phyloP scores from a whole-genome alignment of 2,797 vertebrate species.

The Phaenicophaeus curvirostris region DNA sequence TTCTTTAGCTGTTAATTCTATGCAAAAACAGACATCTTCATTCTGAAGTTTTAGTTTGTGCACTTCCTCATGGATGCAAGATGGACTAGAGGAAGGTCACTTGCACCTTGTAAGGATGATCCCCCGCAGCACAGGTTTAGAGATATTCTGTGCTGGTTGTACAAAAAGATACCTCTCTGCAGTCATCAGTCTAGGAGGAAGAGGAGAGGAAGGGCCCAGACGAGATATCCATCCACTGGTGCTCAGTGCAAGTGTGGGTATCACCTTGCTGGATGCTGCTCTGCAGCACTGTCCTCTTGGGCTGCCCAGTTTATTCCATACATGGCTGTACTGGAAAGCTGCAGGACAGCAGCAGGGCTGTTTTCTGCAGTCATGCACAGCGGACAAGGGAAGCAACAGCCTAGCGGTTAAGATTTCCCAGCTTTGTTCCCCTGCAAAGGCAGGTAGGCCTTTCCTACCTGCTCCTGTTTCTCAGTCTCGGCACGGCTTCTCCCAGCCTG shows the following conservation, averaged over 20 bases:
- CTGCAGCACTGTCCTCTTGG: background rate
- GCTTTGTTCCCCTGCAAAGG: background rate
- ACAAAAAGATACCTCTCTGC: background rate
- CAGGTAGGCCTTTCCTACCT: background rate
- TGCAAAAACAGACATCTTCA: background rate
- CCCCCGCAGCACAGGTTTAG: background rate
- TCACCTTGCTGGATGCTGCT: background rate
- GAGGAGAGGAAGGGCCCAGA: background rate
- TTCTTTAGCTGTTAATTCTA: background rate
- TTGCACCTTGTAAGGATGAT: background rate
- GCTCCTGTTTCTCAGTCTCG: background rate
- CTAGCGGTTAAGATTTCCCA: background rate
- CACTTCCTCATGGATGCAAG: background rate
- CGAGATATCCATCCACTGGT: background rate
- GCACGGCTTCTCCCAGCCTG: background rate
- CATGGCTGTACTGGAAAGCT: background rate
- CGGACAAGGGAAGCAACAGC: rapidly evolving
- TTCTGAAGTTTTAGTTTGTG: background rate
- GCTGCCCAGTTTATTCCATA: background rate
- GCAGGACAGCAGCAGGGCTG: background rate
- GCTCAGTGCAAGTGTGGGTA: rapidly evolving
- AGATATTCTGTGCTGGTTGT: rapidly evolving
- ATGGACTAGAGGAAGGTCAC: background rate
- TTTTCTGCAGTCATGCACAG: background rate
- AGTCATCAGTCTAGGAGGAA: background rate